Conservation (phyloP, 2,797 vertebrate species). For the Pangasius mekongensis region DNA sequence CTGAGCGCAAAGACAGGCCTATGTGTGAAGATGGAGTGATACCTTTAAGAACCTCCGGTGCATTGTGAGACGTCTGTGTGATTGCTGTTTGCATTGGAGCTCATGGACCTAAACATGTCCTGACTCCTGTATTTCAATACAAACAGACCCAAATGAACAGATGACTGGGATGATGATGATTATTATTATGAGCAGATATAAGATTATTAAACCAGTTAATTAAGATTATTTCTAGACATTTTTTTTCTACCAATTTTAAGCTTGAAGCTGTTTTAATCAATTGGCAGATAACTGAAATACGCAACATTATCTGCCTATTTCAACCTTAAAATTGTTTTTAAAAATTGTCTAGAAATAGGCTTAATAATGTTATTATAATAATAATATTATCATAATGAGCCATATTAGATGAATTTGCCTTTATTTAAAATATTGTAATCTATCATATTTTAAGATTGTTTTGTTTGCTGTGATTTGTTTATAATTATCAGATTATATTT, state of each 20-base stretch:
- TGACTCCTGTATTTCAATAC: not conserved
- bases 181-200: not conserved
- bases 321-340: not conserved
- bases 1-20: slow-evolving; percentile 34
- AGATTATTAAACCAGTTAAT: not conserved
- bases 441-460: not conserved
- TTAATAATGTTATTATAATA: not conserved
- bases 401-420: not conserved
- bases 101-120: not conserved
- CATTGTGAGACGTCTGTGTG: not conserved
- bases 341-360: not conserved
- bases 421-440: not conserved
- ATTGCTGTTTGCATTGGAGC: slow-evolving; percentile 10
- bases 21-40: slow-evolving; percentile 40
- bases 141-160: not conserved
- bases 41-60: slow-evolving; percentile 13
- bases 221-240: not conserved
- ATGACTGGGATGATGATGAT: not conserved
- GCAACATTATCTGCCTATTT: not conserved
- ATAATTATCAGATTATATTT: not conserved
- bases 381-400: not conserved
- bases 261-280: not conserved
- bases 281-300: not conserved
- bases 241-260: not conserved
- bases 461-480: not conserved